Evolutionary conservation across 2,113 vertebrate genomes (phyloP).

Genomic region (Dasyurus viverrinus): DNA sequence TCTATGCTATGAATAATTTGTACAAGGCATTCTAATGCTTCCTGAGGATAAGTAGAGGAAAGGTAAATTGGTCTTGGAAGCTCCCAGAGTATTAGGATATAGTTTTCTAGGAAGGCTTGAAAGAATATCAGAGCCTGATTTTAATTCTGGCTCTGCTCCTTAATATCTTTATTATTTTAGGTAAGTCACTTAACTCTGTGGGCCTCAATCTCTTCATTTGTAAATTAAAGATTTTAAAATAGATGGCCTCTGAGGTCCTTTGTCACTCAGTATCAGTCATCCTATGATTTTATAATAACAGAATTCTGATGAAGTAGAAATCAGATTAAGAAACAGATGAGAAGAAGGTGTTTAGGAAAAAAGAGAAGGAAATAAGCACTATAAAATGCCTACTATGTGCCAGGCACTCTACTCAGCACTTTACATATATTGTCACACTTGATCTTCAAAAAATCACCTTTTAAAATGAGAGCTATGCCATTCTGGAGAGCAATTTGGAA

Average conservation of each 20-base stretch:
- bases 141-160: not conserved
- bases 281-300: not conserved
- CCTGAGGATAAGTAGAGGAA: not conserved
- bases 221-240: not conserved
- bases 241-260: not conserved
- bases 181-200: not conserved
- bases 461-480: not conserved
- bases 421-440: not conserved
- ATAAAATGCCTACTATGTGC: not conserved
- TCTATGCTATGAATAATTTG: not conserved
- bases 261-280: not conserved
- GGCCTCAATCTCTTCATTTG: not conserved
- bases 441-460: not conserved
- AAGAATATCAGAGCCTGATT: not conserved
- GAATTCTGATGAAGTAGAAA: not conserved
- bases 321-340: not conserved
- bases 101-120: not conserved
- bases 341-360: not conserved
- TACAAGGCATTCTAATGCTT: not conserved
- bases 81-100: not conserved
- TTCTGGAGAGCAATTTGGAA: too few species aligned
- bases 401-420: not conserved
- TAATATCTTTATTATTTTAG: not conserved
- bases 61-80: not conserved
- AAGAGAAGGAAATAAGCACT: not conserved